Conservation (phyloP, 1,140 invertebrate genomes). For the Drosophila paulistorum region DNA sequence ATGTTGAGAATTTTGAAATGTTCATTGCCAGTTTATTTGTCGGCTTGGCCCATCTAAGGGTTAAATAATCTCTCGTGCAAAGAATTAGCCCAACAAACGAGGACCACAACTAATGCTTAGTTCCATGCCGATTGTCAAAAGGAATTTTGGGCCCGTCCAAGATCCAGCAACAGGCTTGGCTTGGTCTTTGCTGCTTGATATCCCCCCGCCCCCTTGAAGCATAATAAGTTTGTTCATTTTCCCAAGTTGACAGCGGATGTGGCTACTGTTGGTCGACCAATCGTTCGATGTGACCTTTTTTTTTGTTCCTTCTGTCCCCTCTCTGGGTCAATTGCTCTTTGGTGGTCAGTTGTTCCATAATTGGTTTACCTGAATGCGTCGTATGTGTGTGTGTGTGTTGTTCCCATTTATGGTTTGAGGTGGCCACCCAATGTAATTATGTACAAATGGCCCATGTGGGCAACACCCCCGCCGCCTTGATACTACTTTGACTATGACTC, state of each 20-base stretch:
- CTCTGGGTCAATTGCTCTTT: background rate
- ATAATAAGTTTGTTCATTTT: constrained; percentile 77
- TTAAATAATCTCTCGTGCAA: too few relatives aligned
- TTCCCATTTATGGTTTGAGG: constrained; percentile 58
- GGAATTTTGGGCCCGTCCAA: too few relatives aligned
- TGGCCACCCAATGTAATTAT: constrained; percentile 40
- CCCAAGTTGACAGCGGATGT: constrained; percentile 73
- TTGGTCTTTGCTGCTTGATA: too few relatives aligned
- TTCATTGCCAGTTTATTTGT: too few relatives aligned
- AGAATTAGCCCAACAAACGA: too few relatives aligned
- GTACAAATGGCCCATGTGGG: constrained; percentile 55
- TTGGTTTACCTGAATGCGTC: constrained; percentile 19
- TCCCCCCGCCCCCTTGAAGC: background rate
- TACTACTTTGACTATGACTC: constrained; percentile 3
- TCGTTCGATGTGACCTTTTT: too few relatives aligned
- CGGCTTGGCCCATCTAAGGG: too few relatives aligned
- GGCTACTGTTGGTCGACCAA: constrained; percentile 59
- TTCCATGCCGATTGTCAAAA: too few relatives aligned
- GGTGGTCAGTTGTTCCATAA: constrained; percentile 38
- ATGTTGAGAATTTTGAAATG: too few relatives aligned
- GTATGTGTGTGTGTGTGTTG: background rate
- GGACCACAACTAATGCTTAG: too few relatives aligned
- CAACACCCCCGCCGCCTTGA: constrained; percentile 39
- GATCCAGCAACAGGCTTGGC: too few relatives aligned
- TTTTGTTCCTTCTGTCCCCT: background rate